These are phyloP conservation scores for Spea hammondii DNA, from an alignment of 2,797 vertebrate genomes.

Conservation along the genomic window DNA sequence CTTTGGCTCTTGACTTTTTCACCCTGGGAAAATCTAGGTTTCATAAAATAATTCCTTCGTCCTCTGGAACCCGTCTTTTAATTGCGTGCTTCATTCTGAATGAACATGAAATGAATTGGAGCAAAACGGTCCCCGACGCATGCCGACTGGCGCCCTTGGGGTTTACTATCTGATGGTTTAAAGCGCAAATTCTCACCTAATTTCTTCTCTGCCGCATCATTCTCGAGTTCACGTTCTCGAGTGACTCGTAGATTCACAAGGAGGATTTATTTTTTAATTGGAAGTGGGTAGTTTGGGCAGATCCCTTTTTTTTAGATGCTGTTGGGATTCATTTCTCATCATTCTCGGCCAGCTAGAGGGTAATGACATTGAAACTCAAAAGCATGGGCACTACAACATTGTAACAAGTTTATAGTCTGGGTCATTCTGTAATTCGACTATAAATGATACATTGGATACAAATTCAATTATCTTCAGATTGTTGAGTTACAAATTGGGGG, in stretches of 20 bases:
- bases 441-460: no score
- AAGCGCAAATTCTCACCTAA: constrained; percentile 10
- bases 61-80: constrained; percentile 16
- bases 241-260: background rate
- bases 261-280: background rate
- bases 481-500: no score
- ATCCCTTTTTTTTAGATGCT: background rate
- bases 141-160: constrained; percentile 21
- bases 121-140: constrained; percentile 25
- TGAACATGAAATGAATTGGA: constrained; percentile 42
- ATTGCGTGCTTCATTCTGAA: constrained; percentile 6
- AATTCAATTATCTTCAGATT: no score
- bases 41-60: constrained; percentile 15
- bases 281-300: background rate
- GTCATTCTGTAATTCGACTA: no score
- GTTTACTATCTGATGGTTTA: constrained; percentile 5
- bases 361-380: no score
- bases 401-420: no score
- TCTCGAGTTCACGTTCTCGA: constrained; percentile 11
- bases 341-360: background rate
- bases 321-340: background rate
- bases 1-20: constrained; percentile 17
- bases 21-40: constrained; percentile 19
- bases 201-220: background rate
- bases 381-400: no score